These are phyloP conservation scores for Coelinius sp. DNA, from an alignment of 2,888 invertebrate species.

Conservation along the genomic window DNA sequence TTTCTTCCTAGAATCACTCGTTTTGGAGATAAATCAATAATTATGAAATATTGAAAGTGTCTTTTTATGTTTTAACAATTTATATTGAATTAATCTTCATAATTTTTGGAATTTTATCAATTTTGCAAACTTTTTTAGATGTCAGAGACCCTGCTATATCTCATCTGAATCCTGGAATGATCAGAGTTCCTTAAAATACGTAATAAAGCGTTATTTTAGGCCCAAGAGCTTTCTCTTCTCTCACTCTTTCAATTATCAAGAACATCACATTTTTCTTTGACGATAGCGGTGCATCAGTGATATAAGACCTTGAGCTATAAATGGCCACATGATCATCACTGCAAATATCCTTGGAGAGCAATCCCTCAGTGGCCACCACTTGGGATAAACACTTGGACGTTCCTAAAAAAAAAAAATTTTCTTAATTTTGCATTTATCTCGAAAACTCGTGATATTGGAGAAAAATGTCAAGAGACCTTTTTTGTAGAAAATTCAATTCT, in stretches of 20 bases:
- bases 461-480: no score
- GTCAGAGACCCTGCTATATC: background rate
- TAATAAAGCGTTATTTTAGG: conserved; percentile 14
- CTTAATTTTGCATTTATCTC: no score
- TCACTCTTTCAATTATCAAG: conserved; percentile 20
- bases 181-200: background rate
- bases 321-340: conserved; percentile 79
- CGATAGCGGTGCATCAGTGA: conserved; percentile 61
- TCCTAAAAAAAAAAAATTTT: conserved; percentile 54
- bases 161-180: background rate
- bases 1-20: no score
- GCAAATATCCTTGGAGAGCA: conserved; percentile 71
- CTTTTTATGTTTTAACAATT: background rate
- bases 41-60: no score
- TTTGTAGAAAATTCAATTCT: no score
- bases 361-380: conserved; percentile 65
- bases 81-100: background rate
- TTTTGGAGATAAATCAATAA: no score
- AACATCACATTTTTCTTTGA: conserved; percentile 61
- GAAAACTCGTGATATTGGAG: no score
- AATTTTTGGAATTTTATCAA: background rate
- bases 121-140: background rate
- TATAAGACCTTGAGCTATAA: conserved; percentile 71
- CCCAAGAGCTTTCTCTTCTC: conserved; percentile 4
- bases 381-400: conserved; percentile 49